Evolutionary conservation across 2,113 vertebrate species (phyloP), one percentile per base, ranked within the genome.

Genomic region (Talpa occidentalis): DNA sequence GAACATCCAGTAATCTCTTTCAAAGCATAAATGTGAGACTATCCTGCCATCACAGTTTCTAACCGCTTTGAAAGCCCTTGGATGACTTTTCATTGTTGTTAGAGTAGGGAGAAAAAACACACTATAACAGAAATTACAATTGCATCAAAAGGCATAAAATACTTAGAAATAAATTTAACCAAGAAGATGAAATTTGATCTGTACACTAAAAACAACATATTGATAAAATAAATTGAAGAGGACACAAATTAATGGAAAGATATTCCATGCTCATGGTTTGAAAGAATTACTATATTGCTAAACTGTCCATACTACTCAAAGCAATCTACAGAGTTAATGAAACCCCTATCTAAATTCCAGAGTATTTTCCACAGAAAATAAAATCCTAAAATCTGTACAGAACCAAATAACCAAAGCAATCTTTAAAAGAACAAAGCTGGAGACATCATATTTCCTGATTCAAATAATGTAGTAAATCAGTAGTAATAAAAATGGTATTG

Each of bases 121-220:
- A 17, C 19, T 26, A 14, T 30, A 66, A 5, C 2, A 84, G 80
- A 49, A 64, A 6, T 26, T 49, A 84, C 6, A 49, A 73, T 11
- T 78, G 35, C 19, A 73, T 49, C 40, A 35, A 49, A 79, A 79
- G 67, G 26, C 37, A 78, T 78, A 85, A 47, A 77, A 77, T 59
- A 44, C 5, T 44, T 67, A 28, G 40, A 32, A 66, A 35, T 56
- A 92, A 66, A 42, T 76, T 32, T 83, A 66, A 83, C n/a, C 14
- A 52, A 73, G 15, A 6, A 66, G 2, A 22, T 84, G 30, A 56
- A 59, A 47, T 30, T 28, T 26, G 3, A 59, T 22, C 17, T 56
- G 1, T 76, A 67, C 22, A 83, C 10, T 44, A 10, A 56, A 84
- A 76, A 67, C 28, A 67, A 67, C 28, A 66, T 32, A 77, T 16